These are phyloP conservation scores for Toxotes jaculatrix DNA, from an alignment of 2,113 vertebrate species.

Conservation along the genomic window DNA sequence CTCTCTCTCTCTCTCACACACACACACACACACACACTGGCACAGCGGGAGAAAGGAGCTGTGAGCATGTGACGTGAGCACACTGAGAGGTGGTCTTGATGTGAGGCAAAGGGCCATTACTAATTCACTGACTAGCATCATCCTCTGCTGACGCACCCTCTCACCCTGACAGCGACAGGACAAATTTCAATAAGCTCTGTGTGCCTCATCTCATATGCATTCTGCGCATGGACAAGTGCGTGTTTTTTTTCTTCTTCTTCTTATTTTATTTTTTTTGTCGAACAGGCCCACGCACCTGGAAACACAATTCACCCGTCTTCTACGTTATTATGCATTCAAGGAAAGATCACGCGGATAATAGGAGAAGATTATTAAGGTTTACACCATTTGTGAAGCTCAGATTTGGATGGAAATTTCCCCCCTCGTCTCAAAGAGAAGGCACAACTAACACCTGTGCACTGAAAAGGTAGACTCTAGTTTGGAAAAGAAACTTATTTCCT, in stretches of 20 bases:
- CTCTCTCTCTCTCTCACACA: background rate
- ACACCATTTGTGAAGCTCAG: background rate
- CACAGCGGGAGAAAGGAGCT: conserved; percentile 3
- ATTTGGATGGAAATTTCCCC: too few species aligned
- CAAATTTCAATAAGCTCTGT: background rate
- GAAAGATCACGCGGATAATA: background rate
- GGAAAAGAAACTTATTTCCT: background rate
- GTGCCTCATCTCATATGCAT: background rate
- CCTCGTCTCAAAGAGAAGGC: too few species aligned
- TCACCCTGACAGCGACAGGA: background rate
- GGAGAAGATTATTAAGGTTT: background rate
- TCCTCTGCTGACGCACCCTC: conserved; percentile 9
- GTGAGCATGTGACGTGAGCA: conserved; percentile 31
- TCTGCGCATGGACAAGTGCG: too few species aligned
- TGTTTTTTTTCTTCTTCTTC: too few species aligned
- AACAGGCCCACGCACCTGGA: background rate
- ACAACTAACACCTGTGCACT: background rate
- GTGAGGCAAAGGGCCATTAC: conserved; percentile 50
- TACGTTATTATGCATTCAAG: background rate
- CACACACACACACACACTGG: background rate
- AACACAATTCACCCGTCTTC: background rate
- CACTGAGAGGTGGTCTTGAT: conserved; percentile 40
- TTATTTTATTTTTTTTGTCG: background rate
- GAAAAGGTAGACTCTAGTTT: background rate
- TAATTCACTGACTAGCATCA: conserved; percentile 41